Evolutionary conservation across 2,113 vertebrate species (phyloP).

Genomic region (Tragelaphus strepsiceros): DNA sequence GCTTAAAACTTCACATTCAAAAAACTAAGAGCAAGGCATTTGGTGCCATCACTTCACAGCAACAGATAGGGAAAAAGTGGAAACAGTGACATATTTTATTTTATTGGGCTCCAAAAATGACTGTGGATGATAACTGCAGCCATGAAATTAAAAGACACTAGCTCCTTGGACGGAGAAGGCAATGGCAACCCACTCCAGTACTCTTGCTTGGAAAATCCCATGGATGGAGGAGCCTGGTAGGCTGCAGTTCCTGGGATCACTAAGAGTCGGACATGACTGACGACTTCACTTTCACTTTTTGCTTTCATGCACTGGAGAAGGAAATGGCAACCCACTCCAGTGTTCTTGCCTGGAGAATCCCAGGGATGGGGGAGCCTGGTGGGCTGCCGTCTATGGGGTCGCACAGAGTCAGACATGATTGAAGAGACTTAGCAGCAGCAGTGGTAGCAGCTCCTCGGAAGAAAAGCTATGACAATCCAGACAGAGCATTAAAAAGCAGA

Average conservation of each 20-base stretch:
- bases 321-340: too few species aligned
- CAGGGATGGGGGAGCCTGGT: too few species aligned
- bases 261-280: too few species aligned
- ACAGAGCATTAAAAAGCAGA: neutral
- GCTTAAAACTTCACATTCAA: neutral
- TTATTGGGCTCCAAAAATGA: neutral
- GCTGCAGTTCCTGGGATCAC: too few species aligned
- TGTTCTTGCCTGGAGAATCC: too few species aligned
- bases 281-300: too few species aligned
- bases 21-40: neutral
- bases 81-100: neutral
- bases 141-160: neutral
- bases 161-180: neutral
- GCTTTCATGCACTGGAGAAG: too few species aligned
- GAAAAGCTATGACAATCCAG: neutral
- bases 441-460: neutral
- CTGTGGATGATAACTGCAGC: neutral
- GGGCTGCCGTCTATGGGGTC: too few species aligned
- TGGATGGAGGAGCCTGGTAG: too few species aligned
- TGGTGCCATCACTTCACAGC: neutral
- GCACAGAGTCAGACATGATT: rapidly evolving
- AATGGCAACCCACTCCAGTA: too few species aligned
- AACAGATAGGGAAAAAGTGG: neutral
- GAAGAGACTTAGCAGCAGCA: too few species aligned
- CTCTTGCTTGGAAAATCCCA: too few species aligned